phyloP scores from a whole-genome alignment of 2,888 invertebrate species.

The Biston betularia region DNA sequence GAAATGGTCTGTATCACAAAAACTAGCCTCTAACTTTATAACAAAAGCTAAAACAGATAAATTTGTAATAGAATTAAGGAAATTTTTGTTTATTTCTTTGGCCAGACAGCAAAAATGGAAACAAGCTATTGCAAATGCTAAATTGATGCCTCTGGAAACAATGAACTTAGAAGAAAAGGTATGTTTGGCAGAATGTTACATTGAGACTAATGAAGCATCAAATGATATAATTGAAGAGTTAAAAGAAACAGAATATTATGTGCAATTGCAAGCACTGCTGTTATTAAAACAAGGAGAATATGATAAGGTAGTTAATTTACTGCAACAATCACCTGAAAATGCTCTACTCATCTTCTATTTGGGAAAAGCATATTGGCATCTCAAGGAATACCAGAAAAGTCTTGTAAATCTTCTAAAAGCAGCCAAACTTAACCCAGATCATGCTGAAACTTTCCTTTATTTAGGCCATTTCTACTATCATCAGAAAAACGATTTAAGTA shows the following conservation, averaged over 20 bases:
- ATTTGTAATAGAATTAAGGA: constrained; percentile 62
- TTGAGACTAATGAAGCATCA: constrained; percentile 65
- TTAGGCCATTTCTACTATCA: constrained; percentile 91
- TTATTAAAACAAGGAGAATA: constrained; percentile 81
- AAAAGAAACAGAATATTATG: constrained; percentile 59
- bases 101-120: constrained; percentile 81
- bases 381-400: constrained; percentile 86
- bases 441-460: constrained; percentile 90
- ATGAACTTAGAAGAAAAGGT: constrained; percentile 63
- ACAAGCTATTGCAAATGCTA: constrained; percentile 74
- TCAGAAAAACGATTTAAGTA: constrained; percentile 87
- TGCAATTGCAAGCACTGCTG: constrained; percentile 80
- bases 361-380: constrained; percentile 87
- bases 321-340: constrained; percentile 75
- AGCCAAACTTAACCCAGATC: constrained; percentile 90
- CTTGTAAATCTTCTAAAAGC: constrained; percentile 89
- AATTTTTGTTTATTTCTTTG: constrained; percentile 67
- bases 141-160: constrained; percentile 59
- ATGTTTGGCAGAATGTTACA: constrained; percentile 69
- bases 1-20: constrained; percentile 76
- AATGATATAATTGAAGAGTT: constrained; percentile 64
- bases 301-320: constrained; percentile 82
- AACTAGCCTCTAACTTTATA: constrained; percentile 73
- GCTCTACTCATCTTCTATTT: constrained; percentile 86
- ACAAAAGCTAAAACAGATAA: constrained; percentile 65